Evolutionary conservation across 2,113 vertebrate species (phyloP).

Genomic region (Serilophus lunatus): DNA sequence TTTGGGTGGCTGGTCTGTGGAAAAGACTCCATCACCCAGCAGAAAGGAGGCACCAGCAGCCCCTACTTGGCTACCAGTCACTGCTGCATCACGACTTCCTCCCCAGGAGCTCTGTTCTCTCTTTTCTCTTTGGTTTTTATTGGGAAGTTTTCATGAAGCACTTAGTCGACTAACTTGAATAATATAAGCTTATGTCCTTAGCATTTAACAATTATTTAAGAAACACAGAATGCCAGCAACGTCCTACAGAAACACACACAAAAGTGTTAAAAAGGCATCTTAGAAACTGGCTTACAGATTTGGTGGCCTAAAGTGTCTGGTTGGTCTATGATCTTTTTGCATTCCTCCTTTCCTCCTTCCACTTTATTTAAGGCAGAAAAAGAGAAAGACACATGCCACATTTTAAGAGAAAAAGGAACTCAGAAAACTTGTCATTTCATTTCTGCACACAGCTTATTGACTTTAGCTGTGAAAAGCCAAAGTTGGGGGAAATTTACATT

Average conservation of each 20-base stretch:
- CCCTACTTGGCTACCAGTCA: not conserved
- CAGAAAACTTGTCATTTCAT: not conserved
- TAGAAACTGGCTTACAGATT: not conserved
- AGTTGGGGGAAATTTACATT: not conserved
- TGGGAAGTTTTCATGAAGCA: not conserved
- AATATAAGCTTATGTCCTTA: not conserved
- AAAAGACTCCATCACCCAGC: not conserved
- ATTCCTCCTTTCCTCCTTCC: not conserved
- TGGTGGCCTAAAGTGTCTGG: not conserved
- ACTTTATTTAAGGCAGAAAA: not conserved
- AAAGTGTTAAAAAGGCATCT: not conserved
- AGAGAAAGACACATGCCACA: not conserved
- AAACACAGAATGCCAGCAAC: not conserved
- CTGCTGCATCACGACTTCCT: not conserved
- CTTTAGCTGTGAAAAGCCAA: conserved; percentile 42
- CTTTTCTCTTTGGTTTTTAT: not conserved
- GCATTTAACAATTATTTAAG: not conserved
- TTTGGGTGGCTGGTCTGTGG: not conserved
- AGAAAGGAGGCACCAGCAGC: not conserved
- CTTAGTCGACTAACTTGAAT: not conserved
- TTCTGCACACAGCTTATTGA: conserved; percentile 21
- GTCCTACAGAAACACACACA: not conserved
- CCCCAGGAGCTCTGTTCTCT: not conserved
- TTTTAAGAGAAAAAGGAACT: conserved; percentile 34
- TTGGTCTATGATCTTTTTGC: not conserved